Percentiles rank a stretch among this genome's conserved stretches.
These are phyloP conservation scores for Pteronotus mesoamericanus DNA, from an alignment of 2,797 vertebrate species.

Conservation along the genomic window DNA sequence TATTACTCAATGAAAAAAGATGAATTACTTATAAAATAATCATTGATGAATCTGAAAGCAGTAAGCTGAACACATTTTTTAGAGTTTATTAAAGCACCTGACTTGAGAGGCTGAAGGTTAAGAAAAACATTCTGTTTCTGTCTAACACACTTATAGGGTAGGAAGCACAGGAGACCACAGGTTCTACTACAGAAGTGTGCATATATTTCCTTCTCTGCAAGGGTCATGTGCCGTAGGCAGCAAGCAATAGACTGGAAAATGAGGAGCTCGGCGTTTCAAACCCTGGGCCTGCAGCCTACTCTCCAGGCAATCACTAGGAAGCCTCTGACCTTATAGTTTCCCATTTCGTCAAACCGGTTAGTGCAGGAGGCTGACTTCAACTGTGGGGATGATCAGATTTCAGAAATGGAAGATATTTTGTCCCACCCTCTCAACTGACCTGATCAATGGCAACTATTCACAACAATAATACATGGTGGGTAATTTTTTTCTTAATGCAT, in stretches of 20 bases:
- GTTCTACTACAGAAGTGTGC: not conserved
- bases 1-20: not conserved
- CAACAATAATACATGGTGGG: not conserved
- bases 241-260: not conserved
- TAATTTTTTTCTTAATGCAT: constrained; percentile 8
- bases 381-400: not conserved
- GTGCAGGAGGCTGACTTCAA: not conserved
- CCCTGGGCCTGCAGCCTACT: not conserved
- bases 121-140: not conserved
- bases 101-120: not conserved
- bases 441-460: not conserved
- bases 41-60: not conserved
- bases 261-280: not conserved
- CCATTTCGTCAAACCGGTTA: not conserved
- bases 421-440: not conserved
- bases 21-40: not conserved
- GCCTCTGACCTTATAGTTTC: not conserved
- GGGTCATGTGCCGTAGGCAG: not conserved
- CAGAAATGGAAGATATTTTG: not conserved
- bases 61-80: not conserved
- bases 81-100: constrained; percentile 1
- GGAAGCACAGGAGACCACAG: not conserved
- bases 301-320: not conserved
- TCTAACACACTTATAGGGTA: not conserved
- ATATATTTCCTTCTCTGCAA: not conserved